Conservation (phyloP, 2,888 invertebrate genomes). For the Drosophila prolongata region DNA sequence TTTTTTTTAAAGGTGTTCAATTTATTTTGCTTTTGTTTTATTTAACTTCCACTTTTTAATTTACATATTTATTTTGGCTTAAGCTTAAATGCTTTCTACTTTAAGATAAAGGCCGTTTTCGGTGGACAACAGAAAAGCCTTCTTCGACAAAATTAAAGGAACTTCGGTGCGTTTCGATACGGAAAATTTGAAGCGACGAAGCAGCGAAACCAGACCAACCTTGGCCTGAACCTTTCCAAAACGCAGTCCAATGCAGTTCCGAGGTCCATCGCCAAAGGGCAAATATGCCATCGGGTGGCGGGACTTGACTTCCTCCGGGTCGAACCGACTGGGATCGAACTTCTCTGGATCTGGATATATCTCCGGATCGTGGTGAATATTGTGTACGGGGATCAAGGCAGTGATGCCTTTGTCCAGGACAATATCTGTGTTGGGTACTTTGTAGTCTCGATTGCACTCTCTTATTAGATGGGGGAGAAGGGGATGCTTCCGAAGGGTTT, state of each 20-base stretch:
- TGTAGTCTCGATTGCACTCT: conserved; percentile 85
- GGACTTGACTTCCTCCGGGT: conserved; percentile 69
- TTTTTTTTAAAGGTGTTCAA: no score
- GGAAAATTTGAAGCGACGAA: conserved; percentile 49
- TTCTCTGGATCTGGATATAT: conserved; percentile 85
- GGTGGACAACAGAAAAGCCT: conserved; percentile 18
- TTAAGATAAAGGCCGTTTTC: conserved; percentile 53
- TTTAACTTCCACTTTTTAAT: no score
- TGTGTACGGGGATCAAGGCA: conserved; percentile 78
- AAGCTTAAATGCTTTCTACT: conserved; percentile 42
- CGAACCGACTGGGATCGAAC: conserved; percentile 87
- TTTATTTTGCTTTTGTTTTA: no score
- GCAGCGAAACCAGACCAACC: conserved; percentile 64
- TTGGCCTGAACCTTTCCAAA: conserved; percentile 80
- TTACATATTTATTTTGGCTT: background rate
- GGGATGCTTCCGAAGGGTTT: conserved; percentile 86
- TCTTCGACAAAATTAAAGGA: conserved; percentile 37
- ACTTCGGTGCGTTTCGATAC: conserved; percentile 52
- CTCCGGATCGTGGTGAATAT: conserved; percentile 86
- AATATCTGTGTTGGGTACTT: conserved; percentile 84
- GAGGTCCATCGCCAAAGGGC: conserved; percentile 81
- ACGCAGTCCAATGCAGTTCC: conserved; percentile 80
- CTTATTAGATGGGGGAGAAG: conserved; percentile 85
- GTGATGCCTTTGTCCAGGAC: conserved; percentile 83
- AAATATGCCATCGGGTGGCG: conserved; percentile 82